Conservation (phyloP, 2,888 invertebrate species). For the Sylvicola cinctus region DNA sequence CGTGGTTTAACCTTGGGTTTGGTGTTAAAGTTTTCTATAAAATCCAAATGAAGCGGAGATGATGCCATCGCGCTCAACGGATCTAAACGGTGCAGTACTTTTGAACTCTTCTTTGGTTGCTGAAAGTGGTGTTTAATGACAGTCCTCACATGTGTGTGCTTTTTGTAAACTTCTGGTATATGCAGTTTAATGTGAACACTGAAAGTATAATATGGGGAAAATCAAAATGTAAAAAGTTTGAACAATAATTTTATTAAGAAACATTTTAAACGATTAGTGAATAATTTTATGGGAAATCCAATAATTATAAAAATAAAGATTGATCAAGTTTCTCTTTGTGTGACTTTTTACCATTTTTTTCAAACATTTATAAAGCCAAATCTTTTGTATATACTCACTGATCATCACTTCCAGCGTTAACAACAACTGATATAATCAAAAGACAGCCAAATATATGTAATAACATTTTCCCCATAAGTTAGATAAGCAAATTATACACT, state of each 20-base stretch:
- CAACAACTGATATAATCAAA: background rate
- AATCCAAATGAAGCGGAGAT: background rate
- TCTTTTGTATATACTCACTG: background rate
- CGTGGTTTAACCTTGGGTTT: too few species aligned
- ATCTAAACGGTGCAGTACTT: background rate
- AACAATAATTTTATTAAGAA: background rate
- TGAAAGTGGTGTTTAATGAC: conserved; percentile 6
- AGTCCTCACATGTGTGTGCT: conserved; percentile 6
- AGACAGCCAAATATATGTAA: background rate
- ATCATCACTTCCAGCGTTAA: background rate
- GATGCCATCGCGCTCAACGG: background rate
- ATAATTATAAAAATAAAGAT: too few species aligned
- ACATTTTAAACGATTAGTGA: too few species aligned
- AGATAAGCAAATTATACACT: background rate
- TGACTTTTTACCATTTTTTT: too few species aligned
- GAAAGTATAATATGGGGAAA: background rate
- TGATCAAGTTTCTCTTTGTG: too few species aligned
- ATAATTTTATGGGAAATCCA: too few species aligned
- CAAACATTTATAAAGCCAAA: background rate
- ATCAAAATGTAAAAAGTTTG: background rate
- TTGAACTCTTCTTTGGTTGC: conserved; percentile 4
- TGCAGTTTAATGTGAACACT: conserved; percentile 7
- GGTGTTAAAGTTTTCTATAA: too few species aligned
- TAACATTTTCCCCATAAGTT: background rate
- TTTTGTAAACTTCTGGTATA: conserved; percentile 6